Evolutionary conservation across 1,140 invertebrate species (phyloP), one percentile per base, ranked within the genome.

Genomic region (Caenorhabditis brenneri): DNA sequence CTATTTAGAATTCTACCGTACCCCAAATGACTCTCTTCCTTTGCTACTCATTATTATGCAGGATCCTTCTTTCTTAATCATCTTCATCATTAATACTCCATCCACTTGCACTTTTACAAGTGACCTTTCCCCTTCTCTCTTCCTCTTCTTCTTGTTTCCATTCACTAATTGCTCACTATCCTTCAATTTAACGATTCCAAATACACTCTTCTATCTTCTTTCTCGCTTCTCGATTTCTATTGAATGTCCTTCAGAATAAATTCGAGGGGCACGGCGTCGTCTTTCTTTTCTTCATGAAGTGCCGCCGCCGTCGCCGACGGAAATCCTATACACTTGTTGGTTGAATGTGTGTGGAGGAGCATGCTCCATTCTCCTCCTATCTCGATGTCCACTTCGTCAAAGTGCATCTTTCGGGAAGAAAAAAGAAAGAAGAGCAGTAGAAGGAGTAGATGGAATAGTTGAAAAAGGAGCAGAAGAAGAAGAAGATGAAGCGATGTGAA

Each of bases 371-470:
- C 15, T 80, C 22, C 24, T 33, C 10, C 78, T 49, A 80, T 80
- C 49, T 80, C 78, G 36, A 51, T 51, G 46, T 80, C 46, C 49
- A 53, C 46, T 80, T 80, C 36, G 65, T 74, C 27, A 74, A 74
- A 74, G 65, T 74, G 65, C 65, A 74, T 42, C 42, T n/a, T 74
- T 36, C 36, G 65, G 65, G 46, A 74, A 36, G 46, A 74, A 24
- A 42, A 42, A 24, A 74, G 33, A 60, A 31, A 33, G 29, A 36
- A 24, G 36, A 65, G 60, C 33, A 65, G 60, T 36, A 15, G 60
- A 36, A 36, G 19, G 0, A 65, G 60, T 4, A 39, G 24, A 65
- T 36, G 31, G 36, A 39, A 33, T n/a, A 36, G 60, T n/a, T n/a
- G n/a, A 42, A 12, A 42, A 42, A 12, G 12, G 12, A 42, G 5